Conservation (phyloP, 2,113 vertebrate species). For the Erpornis zantholeuca region DNA sequence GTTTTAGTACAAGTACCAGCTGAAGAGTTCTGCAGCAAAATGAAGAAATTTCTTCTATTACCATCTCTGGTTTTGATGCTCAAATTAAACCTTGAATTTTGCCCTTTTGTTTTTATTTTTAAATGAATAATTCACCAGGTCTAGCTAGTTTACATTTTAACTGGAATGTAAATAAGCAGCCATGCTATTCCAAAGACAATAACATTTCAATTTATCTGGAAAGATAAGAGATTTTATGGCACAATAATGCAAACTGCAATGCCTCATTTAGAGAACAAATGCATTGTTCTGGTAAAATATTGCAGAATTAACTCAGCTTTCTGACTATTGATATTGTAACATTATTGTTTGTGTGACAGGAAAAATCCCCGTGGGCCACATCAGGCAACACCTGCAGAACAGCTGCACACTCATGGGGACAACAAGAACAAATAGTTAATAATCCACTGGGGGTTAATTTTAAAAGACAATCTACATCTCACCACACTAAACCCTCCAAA, state of each 20-base stretch:
- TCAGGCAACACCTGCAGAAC: not conserved
- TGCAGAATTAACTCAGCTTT: not conserved
- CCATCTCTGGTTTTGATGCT: not conserved
- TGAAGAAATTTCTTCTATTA: not conserved
- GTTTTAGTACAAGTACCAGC: not conserved
- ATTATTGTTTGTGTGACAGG: not conserved
- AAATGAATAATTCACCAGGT: not conserved
- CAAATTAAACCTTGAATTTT: not conserved
- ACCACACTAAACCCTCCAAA: not conserved
- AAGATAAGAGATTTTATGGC: conserved; percentile 33
- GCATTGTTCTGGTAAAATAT: not conserved
- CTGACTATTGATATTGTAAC: not conserved
- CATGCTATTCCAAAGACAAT: not conserved
- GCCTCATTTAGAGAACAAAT: conserved; percentile 30
- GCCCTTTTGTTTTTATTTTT: not conserved
- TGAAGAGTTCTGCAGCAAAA: not conserved
- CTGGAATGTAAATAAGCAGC: conserved; percentile 33
- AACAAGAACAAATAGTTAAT: not conserved
- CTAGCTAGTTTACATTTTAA: conserved; percentile 5
- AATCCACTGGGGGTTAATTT: not conserved
- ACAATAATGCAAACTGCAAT: conserved; percentile 1
- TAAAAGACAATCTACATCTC: not conserved
- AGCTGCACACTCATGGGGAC: not conserved
- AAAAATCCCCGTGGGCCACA: not conserved
- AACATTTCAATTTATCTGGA: conserved; percentile 35